Conservation (phyloP, 53 echinoderm and acorn worm genomes). For the Glandiceps talaboti region DNA sequence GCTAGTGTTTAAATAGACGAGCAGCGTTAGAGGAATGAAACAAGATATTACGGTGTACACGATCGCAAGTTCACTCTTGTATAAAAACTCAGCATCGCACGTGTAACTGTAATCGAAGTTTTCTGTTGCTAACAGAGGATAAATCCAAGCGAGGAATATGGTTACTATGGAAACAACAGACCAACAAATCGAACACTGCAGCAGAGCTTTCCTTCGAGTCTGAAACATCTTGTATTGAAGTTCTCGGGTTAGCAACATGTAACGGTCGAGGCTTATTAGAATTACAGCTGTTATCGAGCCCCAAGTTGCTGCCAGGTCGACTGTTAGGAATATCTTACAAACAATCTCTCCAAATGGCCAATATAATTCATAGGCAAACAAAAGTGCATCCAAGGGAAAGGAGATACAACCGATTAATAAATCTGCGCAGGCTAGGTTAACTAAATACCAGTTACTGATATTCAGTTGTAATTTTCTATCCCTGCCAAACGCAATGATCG, state of each 20-base stretch:
- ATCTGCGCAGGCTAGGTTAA: not conserved
- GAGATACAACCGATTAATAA: not conserved
- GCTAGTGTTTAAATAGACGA: not conserved
- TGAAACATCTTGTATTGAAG: not conserved
- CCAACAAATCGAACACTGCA: not conserved
- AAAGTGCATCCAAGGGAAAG: not conserved
- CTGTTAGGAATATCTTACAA: not conserved
- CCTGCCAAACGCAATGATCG: not conserved
- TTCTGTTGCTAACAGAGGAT: conserved; percentile 1
- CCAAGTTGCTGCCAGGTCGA: not conserved
- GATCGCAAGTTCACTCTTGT: not conserved
- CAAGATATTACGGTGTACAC: not conserved
- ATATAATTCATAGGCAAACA: not conserved
- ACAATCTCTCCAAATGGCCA: not conserved
- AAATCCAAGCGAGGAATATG: conserved; percentile 4
- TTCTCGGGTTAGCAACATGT: not conserved
- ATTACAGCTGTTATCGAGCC: not conserved
- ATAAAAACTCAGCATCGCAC: not conserved
- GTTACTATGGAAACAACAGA: conserved; percentile 1
- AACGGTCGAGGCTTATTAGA: not conserved
- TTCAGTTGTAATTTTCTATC: not conserved
- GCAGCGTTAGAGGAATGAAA: not conserved
- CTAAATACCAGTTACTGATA: not conserved
- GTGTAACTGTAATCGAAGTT: conserved; percentile 5
- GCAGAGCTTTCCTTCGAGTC: not conserved